Base-by-base conservation (phyloP, 2,797 vertebrate species). In the Ateles fusciceps region DNA sequence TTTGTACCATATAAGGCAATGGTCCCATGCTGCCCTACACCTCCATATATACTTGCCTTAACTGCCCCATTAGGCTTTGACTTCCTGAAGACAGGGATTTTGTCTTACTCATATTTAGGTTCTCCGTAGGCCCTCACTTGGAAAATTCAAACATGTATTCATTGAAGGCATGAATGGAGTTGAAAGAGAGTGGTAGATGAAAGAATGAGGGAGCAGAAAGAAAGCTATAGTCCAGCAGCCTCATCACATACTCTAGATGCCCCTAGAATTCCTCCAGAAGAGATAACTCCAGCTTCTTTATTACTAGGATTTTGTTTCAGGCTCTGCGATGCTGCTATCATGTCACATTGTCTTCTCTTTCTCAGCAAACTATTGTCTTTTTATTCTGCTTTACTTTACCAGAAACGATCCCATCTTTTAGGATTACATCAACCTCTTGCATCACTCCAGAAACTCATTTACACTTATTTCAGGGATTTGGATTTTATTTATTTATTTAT, bases 381-480 rank as follows among this genome's bases (percentile, higher is more conserved):
- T 91, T 44, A 46, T 19, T 48, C 2, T 71, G 30, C 90, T 86
- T 92, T 36, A 36, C 22, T 75, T 44, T 61, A 48, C 79, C n/a
- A 87, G 93, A 94, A 61, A 72, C 0, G 0, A 4, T 48, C 72
- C 10, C 19, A 72, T 10, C 21, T 88, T 88, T 91, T 59, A 87
- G 78, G 50, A 75, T 88, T 72, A 71, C 64, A 72, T 55, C 39
- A 72, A 50, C 39, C 50, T 84, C 30, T 85, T 61, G 24, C 52
- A 15, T 90, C 57, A 42, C 19, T 68, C 44, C 11, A 88, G 72
- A 92, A 94, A 94, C 17, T n/a, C 39, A 79, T 79, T 75, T 55
- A 78, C 15, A 44, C 15, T 76, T 95, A 68, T 91, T 93, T 94
- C 42, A 91, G 42, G 61, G 57, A 85, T 64, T 74, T 94, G 26